Evolutionary conservation across 2,888 invertebrate species (phyloP), one percentile per base, ranked within the genome.

Genomic region (Napeogenes sylphis): DNA sequence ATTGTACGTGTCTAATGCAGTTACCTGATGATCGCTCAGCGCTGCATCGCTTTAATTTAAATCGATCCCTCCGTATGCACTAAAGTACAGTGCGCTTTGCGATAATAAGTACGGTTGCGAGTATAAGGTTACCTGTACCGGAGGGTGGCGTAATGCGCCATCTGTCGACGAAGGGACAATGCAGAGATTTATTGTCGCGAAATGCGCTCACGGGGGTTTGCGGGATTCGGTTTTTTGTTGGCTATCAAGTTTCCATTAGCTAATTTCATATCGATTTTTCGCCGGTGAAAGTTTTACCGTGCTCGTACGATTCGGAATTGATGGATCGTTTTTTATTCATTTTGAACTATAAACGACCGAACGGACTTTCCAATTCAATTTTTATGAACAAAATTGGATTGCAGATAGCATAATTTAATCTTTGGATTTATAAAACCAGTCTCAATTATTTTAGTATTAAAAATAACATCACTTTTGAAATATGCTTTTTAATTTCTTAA

Each of bases 181-280:
- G 78, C 82, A 74, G 78, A 81, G 87, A 87, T 88, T 87, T 86
- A 88, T 87, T 84, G 87, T 84, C 79, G 81, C 87, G 75, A 83
- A 83, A 83, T 80, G 83, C 81, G 84, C 82, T 84, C 82, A 80
- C 80, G 77, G 77, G 78, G 83, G 78, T 77, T 83, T 82, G 82
- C 75, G 79, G 82, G 81, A 80, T 81, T 78, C 77, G 71, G 78
- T 87, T 89, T 88, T 89, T 88, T 87, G 86, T 75, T 72, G 78
- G 83, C 87, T 87, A 89, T 90, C 90, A 89, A 88, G 85, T 89
- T 90, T 89, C 88, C 89, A 89, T 90, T 90, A 89, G 87, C 88
- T 90, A 90, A 90, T 90, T 88, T 84, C 82, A 76, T 85, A 88
- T 89, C 84, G 89, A 81, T 81, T 81, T 77, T 73, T 74, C 73